These are phyloP conservation scores for Pterobdella sp. DNA, from an alignment of 2,888 invertebrate genomes.

Conservation along the genomic window DNA sequence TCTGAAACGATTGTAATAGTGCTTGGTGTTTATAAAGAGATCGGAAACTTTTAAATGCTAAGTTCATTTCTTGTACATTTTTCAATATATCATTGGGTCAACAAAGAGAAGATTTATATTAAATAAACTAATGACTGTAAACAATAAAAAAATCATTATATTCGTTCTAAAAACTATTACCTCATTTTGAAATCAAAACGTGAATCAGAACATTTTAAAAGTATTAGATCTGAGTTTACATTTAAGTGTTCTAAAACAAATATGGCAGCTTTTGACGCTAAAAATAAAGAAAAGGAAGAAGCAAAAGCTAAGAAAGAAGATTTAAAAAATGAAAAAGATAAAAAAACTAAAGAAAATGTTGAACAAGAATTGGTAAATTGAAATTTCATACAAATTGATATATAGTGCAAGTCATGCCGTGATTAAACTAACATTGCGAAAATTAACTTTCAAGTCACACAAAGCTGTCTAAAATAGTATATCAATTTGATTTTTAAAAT, in stretches of 20 bases:
- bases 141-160: too few species aligned
- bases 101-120: too few species aligned
- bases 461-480: neutral
- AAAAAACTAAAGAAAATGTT: constrained; percentile 49
- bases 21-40: neutral
- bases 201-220: too few species aligned
- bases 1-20: neutral
- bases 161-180: too few species aligned
- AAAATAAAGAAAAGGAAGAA: constrained; percentile 47
- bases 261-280: constrained; percentile 13
- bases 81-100: neutral
- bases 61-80: neutral
- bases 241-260: constrained; percentile 10
- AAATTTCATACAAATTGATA: neutral
- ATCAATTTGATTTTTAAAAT: neutral
- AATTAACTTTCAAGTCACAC: neutral
- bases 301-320: constrained; percentile 49
- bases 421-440: neutral
- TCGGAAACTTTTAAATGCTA: neutral
- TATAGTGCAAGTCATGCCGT: constrained; percentile 23
- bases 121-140: too few species aligned
- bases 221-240: neutral
- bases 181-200: too few species aligned
- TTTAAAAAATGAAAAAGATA: constrained; percentile 46
- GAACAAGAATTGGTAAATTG: constrained; percentile 53